A percentile compares a stretch with the other conserved stretches of the same genome.
Evolutionary conservation across 2,797 vertebrate species (phyloP).

Genomic region (Anabacerthia variegaticeps): DNA sequence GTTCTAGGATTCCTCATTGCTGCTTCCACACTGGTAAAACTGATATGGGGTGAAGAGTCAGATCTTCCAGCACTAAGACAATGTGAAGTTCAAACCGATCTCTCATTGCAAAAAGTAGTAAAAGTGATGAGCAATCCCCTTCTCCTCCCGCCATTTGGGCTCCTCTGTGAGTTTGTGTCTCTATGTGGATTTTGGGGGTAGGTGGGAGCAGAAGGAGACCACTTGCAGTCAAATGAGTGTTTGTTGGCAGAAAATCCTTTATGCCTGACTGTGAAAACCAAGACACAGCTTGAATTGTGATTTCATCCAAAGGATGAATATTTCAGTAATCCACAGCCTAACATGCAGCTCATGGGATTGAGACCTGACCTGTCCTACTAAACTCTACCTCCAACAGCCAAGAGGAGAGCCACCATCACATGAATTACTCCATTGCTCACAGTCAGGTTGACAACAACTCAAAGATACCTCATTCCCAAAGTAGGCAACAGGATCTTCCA

Average conservation of each 20-base stretch:
- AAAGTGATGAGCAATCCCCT: background rate
- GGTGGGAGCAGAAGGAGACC: background rate
- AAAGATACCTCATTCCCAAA: conserved; percentile 23
- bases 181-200: background rate
- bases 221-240: background rate
- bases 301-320: background rate
- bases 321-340: background rate
- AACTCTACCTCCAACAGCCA: background rate
- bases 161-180: background rate
- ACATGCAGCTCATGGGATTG: background rate
- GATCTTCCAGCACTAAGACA: background rate
- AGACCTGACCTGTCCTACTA: background rate
- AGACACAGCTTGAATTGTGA: background rate
- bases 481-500: background rate
- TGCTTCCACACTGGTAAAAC: background rate
- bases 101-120: background rate
- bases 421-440: conserved; percentile 39
- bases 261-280: background rate
- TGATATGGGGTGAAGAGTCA: background rate
- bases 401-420: background rate
- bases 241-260: background rate
- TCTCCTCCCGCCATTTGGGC: background rate
- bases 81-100: background rate
- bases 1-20: background rate
- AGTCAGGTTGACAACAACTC: conserved; percentile 46